phyloP scores from a whole-genome alignment of 2,888 invertebrate species.

The Lordiphosa andalusiaca region DNA sequence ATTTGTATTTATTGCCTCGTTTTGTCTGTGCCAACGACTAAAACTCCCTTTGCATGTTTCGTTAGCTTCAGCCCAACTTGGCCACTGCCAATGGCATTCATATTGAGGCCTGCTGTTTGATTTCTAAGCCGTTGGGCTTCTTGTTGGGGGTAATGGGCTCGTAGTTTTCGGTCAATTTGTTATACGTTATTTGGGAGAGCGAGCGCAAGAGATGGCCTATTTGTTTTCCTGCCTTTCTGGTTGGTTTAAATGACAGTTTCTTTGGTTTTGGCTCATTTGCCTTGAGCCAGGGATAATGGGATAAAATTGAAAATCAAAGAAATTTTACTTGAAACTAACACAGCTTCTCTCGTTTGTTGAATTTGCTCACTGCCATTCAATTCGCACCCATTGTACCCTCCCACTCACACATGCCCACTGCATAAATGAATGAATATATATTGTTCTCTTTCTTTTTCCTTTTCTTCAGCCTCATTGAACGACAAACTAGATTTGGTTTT shows the following conservation, averaged over 20 bases:
- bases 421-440: slow-evolving; percentile 54
- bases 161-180: slow-evolving; percentile 77
- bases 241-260: slow-evolving; percentile 62
- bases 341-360: too few species aligned
- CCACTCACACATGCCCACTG: slow-evolving; percentile 23
- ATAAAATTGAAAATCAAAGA: too few species aligned
- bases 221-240: slow-evolving; percentile 36
- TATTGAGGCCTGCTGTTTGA: slow-evolving; percentile 58
- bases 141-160: slow-evolving; percentile 63
- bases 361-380: not conserved
- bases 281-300: slow-evolving; percentile 43
- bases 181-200: slow-evolving; percentile 44
- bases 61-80: slow-evolving; percentile 3
- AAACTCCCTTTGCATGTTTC: slow-evolving; percentile 75
- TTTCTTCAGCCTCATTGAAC: slow-evolving; percentile 72
- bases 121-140: slow-evolving; percentile 52
- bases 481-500: slow-evolving; percentile 73
- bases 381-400: slow-evolving; percentile 45
- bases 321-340: too few species aligned
- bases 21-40: slow-evolving; percentile 75
- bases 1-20: slow-evolving; percentile 78
- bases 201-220: slow-evolving; percentile 14
- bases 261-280: slow-evolving; percentile 66
- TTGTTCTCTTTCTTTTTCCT: slow-evolving; percentile 38
- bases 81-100: slow-evolving; percentile 60